These are phyloP conservation scores for Ophioninae sp. DNA, from an alignment of 2,888 invertebrate genomes.

Conservation along the genomic window DNA sequence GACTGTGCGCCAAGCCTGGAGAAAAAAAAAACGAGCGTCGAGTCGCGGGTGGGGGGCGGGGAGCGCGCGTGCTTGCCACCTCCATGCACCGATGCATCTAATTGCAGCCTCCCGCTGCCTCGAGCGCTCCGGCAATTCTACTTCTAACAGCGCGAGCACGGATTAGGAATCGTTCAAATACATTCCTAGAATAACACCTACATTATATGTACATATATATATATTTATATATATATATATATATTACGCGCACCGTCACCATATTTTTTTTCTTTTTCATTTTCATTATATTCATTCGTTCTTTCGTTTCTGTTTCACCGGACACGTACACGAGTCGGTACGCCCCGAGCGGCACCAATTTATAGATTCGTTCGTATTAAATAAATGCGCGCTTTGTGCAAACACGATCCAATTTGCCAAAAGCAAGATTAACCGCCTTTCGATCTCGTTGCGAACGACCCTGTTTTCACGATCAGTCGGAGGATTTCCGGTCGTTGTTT, in stretches of 20 bases:
- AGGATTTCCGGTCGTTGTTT: neutral
- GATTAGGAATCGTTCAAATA: conserved; percentile 50
- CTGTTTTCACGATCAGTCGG: neutral
- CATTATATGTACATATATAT: neutral
- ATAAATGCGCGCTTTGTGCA: neutral
- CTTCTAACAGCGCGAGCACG: conserved; percentile 39
- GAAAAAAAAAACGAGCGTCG: conserved; percentile 9
- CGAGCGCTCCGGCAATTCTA: conserved; percentile 34
- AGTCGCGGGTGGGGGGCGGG: conserved; percentile 41
- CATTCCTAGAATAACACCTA: conserved; percentile 21
- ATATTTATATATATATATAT: neutral
- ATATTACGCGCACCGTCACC: neutral
- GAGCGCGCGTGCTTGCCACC: conserved; percentile 74
- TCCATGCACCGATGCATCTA: conserved; percentile 72
- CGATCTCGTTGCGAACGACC: no score
- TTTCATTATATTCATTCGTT: no score
- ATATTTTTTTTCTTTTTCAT: neutral
- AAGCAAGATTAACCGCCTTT: conserved; percentile 1
- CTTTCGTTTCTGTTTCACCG: neutral
- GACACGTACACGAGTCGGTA: neutral
- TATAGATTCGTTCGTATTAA: conserved; percentile 5
- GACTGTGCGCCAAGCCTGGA: conserved; percentile 37
- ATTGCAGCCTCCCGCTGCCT: conserved; percentile 72
- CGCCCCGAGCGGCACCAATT: conserved; percentile 10
- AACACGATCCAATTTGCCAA: conserved; percentile 20